Base-by-base conservation (phyloP, 2,888 invertebrate genomes). In the Ptychoptera albimana region DNA sequence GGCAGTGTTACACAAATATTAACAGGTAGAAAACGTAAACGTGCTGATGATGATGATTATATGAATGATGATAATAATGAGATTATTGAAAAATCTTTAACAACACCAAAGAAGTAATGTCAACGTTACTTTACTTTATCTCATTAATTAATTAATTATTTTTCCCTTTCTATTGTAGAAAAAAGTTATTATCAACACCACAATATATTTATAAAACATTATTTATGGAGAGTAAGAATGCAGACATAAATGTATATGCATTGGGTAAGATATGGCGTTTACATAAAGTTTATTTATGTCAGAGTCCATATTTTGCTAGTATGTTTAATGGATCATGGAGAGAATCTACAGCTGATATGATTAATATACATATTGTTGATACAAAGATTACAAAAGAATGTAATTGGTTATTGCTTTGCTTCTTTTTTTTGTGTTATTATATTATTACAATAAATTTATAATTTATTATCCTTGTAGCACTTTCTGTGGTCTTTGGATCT, bases 271-370 rank as follows among this genome's bases (percentile, higher is more conserved):
- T 77, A 48, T 85, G 84, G 77, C 71, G 73, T 54, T 65, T 86
- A 37, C 86, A 86, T 60, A 82, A 79, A 65, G 73, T 85, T 35
- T 86, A 86, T 58, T 68, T 86, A 38, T 78, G 78, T 53, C 84
- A 85, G 72, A 82, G 82, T 56, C 79, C 79, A 1, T 84, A 84
- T 59, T 85, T 85, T 61, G 72, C 75, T 10, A 80, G 81, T 55
- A 84, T 85, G 84, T 84, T 84, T 60, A 79, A 75, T 53, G 84
- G 84, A 5, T 73, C 78, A 2, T 85, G 84, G 84, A 70, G 72
- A 53, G 84, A 85, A 62, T 70, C 79, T 1, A 70, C 71, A 41
- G 74, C 79, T 60, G 71, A 73, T 51, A 68, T 73, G 47, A 73
- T 85, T 35, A 67, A 65, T 45, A 78, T 84, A 43, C 75, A 79